Base-by-base conservation (phyloP, 1,140 invertebrate species). In the Myzus persicae region DNA sequence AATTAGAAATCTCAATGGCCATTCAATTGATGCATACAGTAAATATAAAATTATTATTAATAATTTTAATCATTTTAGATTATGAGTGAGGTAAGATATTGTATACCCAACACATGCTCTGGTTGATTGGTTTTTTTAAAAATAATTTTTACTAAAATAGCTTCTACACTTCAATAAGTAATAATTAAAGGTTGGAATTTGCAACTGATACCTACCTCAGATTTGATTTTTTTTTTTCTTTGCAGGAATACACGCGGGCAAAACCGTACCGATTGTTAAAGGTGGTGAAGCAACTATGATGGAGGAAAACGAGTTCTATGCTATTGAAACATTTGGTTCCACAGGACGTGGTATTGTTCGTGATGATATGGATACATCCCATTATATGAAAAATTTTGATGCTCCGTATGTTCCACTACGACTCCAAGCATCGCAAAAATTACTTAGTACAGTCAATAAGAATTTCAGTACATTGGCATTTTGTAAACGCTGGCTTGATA, bases 301-400 rank as follows among this genome's bases (percentile, higher is more conserved):
- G 99, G 99, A 99, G 96, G 99, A 99, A 95, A 98, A 99, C 95
- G 99, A 99, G 95, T 98, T 99, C 95, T 99, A 99, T 96, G 99
- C 99, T 0, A 99, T 99, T 94, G 99, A 99, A 96, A 99, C 99
- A 1, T 99, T 99, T 95, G 99, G 99, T 18, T 99, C 99, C 7
- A 99, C 99, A 26, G 99, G 99, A 8, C 97, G 97, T 94, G 99
- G 99, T 26, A 96, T 98, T 92, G 99, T 99, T 3, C 98, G 99
- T 95, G 99, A 99, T 95, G 99, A 99, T 95, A 99, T 99, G 98
- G 99, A 99, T 95, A 98, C 98, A 94, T 99, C 99, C 51, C 99
- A 99, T 96, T 99, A 99, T 95, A 99, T 99, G 99, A 99, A 99
- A 95, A 99, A 99, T 95, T 99, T 98, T 95, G 99, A 99, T 94